Base-by-base conservation (phyloP, 2,797 vertebrate species). In the Rhabdomys pumilio region DNA sequence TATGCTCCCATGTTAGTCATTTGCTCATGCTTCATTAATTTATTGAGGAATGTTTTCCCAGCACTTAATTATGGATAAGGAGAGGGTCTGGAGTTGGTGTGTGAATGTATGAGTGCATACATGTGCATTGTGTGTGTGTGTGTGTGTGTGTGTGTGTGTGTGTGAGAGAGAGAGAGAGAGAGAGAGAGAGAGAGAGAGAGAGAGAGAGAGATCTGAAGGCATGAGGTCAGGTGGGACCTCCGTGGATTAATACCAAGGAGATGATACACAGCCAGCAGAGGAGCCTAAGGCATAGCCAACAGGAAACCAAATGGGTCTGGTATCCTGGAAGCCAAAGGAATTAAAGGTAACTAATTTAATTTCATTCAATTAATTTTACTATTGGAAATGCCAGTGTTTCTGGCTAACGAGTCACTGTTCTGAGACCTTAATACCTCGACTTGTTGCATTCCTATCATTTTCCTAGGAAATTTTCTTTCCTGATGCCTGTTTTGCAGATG, bases 331-430 rank as follows among this genome's bases (percentile, higher is more conserved):
- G 53, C 3, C 75, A 59, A 77, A 59, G 53, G 38, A 86, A 86
- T 53, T 4, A 19, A 24, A 29, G 73, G 1, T n/a, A 7, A 20
- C 38, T 13, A 50, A 65, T 31, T 31, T 65, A 65, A 31, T 31
- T 65, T 14, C 31, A 31, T 65, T 65, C 12, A 14, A 65, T 65
- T 31, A 65, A 65, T 31, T 12, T 65, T 31, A 65, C 34, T n/a
- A 24, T 12, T 1, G 2, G 67, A 10, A 26, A 11, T 31, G 34
- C 26, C 19, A 22, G 4, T 26, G 59, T 50, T 11, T 34, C 9
- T 44, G 26, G 26, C 0, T 12, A 15, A 6, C 1, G 41, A 1
- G 1, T 10, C 7, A 17, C 55, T 26, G 6, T 31, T 47, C 47
- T 44, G 31, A 24, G 59, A 31, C 77, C 44, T 57, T 1, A 31